Base-by-base conservation (phyloP, 2,797 vertebrate genomes). In the Anabas testudineus region DNA sequence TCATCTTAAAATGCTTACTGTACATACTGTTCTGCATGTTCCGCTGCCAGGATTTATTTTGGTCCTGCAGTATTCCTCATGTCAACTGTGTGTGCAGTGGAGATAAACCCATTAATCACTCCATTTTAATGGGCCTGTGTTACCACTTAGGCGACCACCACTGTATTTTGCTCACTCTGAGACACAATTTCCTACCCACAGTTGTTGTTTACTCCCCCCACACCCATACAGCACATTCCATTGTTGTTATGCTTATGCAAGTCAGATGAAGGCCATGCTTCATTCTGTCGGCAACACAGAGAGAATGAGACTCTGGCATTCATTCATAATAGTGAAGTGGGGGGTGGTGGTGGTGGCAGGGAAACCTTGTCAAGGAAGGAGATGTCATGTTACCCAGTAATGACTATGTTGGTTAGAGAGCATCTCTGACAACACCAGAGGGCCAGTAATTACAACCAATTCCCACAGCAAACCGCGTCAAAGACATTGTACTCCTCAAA, bases 361-460 rank as follows among this genome's bases (percentile, higher is more conserved):
- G 68, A 78, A 66, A 74, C 61, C 82, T 86, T 89, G 90, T 92
- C 91, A 93, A n/a, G 88, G 80, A 88, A 85, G 83, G 87, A 93
- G 87, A 92, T 92, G 91, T 91, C 90, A 89, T 88, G 89, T 92
- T 91, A 82, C 81, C 80, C 83, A 63, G 87, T 95, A 94, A 95
- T 94, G 92, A 94, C 89, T 93, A 89, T 79, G 91, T 92, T 89
- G 91, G 88, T 92, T 84, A 82, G 82, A 91, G 88, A 90, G 88
- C 85, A 84, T 92, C 90, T 90, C 74, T 94, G 92, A 93, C 92
- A 92, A 92, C 88, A 86, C 83, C 78, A 92, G 84, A 90, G 90
- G 93, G 88, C 84, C 87, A 85, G 86, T 94, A 94, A 95, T 95
- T 94, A 94, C 88, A 90, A 87, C 85, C 88, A 86, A 92, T 91